phyloP scores from a whole-genome alignment of 2,113 vertebrate species.

The Piliocolobus tephrosceles region DNA sequence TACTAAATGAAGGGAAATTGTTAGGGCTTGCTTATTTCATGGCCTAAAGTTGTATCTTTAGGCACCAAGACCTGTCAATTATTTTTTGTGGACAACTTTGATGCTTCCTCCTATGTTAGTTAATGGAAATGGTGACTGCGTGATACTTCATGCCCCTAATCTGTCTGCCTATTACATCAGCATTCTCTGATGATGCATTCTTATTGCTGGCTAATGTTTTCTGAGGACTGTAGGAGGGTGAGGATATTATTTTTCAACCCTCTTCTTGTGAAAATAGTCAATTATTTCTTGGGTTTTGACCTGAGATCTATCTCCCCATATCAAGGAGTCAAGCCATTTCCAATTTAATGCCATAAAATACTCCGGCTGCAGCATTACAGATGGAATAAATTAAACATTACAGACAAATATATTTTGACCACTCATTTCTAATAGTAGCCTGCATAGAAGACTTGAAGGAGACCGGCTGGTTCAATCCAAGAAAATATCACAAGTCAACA shows the following conservation, averaged over 20 bases:
- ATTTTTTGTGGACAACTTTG: not conserved
- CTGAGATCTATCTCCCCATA: not conserved
- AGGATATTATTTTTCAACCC: not conserved
- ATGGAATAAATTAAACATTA: not conserved
- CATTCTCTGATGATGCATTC: not conserved
- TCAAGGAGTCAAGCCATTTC: not conserved
- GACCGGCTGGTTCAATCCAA: not conserved
- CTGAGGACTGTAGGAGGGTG: not conserved
- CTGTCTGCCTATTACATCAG: not conserved
- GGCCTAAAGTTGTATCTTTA: not conserved
- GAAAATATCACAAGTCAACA: not conserved
- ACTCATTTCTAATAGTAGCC: not conserved
- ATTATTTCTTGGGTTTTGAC: slow-evolving; percentile 13
- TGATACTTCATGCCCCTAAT: not conserved
- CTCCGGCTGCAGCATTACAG: not conserved
- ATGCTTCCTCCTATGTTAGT: not conserved
- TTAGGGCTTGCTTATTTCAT: not conserved
- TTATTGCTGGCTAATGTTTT: not conserved
- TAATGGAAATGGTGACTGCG: not conserved
- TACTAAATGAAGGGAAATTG: not conserved
- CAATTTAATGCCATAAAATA: not conserved
- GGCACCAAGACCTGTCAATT: not conserved
- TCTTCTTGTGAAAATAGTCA: not conserved
- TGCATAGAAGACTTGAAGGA: not conserved
- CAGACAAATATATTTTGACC: not conserved